These are phyloP conservation scores for Neria commutata DNA, from an alignment of 2,888 invertebrate species.

Conservation along the genomic window DNA sequence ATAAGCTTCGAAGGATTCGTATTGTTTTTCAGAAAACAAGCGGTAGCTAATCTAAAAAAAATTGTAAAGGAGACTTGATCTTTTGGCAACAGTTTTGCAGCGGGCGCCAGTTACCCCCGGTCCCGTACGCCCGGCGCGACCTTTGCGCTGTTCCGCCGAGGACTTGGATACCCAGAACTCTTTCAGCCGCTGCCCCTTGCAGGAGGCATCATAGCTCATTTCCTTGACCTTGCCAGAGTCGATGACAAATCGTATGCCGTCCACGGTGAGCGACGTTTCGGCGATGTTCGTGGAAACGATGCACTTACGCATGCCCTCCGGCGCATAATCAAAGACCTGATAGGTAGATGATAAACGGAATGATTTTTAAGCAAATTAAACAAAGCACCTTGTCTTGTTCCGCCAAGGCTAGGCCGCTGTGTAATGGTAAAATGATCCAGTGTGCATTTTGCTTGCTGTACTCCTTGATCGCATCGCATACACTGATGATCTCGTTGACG, in stretches of 20 bases:
- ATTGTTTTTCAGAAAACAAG: constrained; percentile 84
- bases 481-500: constrained; percentile 86
- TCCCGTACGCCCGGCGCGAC: constrained; percentile 92
- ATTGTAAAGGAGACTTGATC: not conserved
- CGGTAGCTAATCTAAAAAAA: constrained; percentile 76
- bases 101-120: constrained; percentile 76
- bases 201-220: constrained; percentile 92
- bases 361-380: constrained; percentile 47
- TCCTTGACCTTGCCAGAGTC: constrained; percentile 98
- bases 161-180: constrained; percentile 98
- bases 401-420: constrained; percentile 87
- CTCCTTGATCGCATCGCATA: constrained; percentile 84
- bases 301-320: constrained; percentile 93
- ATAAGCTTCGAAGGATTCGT: constrained; percentile 77
- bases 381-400: constrained; percentile 89
- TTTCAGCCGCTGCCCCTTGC: constrained; percentile 87
- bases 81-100: not conserved
- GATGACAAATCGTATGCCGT: constrained; percentile 95
- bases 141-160: constrained; percentile 95
- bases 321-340: constrained; percentile 90
- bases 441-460: constrained; percentile 75
- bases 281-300: constrained; percentile 98
- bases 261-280: constrained; percentile 98
- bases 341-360: constrained; percentile 35
- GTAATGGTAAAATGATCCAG: constrained; percentile 93